Base-by-base conservation (phyloP, 92 coral and sea anemone genomes). In the Phenganax marumi region DNA sequence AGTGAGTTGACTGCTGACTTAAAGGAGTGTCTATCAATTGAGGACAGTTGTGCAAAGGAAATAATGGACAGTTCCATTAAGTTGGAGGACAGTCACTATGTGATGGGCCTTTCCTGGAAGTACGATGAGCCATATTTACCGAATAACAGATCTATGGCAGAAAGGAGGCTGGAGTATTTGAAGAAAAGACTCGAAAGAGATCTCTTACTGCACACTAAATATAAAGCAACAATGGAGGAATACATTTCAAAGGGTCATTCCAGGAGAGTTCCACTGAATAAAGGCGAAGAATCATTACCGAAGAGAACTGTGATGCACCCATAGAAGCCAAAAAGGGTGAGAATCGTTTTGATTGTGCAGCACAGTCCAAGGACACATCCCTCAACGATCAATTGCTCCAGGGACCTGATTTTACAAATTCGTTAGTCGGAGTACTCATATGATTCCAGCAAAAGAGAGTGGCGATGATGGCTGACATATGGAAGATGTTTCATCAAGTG, bases 311-410 rank as follows among this genome's bases (percentile, higher is more conserved):
- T 90, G 0, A 23, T 74, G 21, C 87, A 90, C 33, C 85, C 84
- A 12, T 72, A 76, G 65, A 90, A 90, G 52, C 89, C 89, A 48
- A 75, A 50, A 57, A 88, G 86, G 62, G 82, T 70, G 9, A 80
- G 93, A 24, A 86, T 90, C 23, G 90, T 90, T 90, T 79, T 70
- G 88, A 89, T 52, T 86, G 92, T 48, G 86, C 90, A 0, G 92
- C 90, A 10, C 77, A 72, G 24, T 87, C 11, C 58, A 6, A 68
- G 9, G 75, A 81, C 57, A 80, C 76, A 0, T 88, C 89, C 8
- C 85, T 87, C 16, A 87, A 87, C 25, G 85, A 84, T 50, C 80
- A 88, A 25, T 46, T 88, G 0, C 83, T 90, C 0, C 89, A 88
- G 80, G 89, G 93, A 8, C 93, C 91, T 2, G 88, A 88, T 75